Base-by-base conservation (phyloP, 2,797 vertebrate genomes). In the Sparidentex hasta region DNA sequence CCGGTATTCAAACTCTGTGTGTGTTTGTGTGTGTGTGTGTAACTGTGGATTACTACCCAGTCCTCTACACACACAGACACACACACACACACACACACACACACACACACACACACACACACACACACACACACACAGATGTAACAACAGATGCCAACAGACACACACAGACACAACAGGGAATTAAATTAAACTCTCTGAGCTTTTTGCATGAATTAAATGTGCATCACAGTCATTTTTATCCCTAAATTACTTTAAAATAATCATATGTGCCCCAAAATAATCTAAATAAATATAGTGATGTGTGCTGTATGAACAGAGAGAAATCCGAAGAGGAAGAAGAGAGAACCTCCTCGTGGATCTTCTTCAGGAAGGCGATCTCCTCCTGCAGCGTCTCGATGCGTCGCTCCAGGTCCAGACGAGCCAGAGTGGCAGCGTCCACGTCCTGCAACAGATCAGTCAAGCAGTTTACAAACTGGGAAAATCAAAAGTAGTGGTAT, bases 321-420 rank as follows among this genome's bases (percentile, higher is more conserved):
- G 18, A 46, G 27, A 70, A 61, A 3, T 2, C 1, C 23, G 18
- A 16, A 16, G 21, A 44, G 8, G 54, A n/a, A 65, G 11, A 59
- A 17, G 17, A 27, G 16, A n/a, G 12, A 13, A 98, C 98, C 97
- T 98, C 97, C 78, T 98, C 97, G 0, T 99, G 97, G 72, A 98
- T 97, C 93, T 97, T 98, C 95, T 98, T 98, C 71, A 99, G 96
- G 97, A 99, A 99, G 21, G 95, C 96, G 0, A 99, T 99, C 92
- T 99, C 97, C 89, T 99, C 98, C 65, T 98, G 97, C 84, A 99
- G 95, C 4, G 97, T 97, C 90, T 99, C 98, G 0, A 99, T 97
- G 82, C 97, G 96, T 82, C 98, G 95, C 89, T 99, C 98, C 85
- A 99, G 93, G 83, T 99, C 98, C 4, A 99, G 96, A 4, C 98